Evolutionary conservation across 2,888 invertebrate species (phyloP).

Genomic region (Latrodectus hesperus): DNA sequence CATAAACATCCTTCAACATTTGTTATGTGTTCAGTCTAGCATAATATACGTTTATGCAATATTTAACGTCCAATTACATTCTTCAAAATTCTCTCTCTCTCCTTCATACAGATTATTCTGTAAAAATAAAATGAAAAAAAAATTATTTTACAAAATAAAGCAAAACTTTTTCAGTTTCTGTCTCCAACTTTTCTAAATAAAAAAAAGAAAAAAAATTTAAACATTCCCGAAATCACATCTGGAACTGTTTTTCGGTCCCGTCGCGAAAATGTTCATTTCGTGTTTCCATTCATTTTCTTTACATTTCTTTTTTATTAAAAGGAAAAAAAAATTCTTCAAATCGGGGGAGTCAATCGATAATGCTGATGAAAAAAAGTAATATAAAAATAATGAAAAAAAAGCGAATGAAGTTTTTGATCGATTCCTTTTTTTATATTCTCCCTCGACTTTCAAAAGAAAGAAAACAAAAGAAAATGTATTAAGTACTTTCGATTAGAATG

Average conservation of each 20-base stretch:
- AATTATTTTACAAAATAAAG: neutral
- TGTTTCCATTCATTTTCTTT: neutral
- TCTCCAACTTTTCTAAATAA: too few species aligned
- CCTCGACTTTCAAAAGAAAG: conserved; percentile 1
- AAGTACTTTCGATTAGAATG: conserved; percentile 59
- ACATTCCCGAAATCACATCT: conserved; percentile 17
- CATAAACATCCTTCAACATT: neutral
- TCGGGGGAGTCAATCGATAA: conserved; percentile 7
- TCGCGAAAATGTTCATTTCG: neutral
- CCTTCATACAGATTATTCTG: neutral
- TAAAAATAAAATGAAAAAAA: neutral
- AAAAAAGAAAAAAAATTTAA: too few species aligned
- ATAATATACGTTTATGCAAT: neutral
- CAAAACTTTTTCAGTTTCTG: neutral
- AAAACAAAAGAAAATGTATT: conserved; percentile 24
- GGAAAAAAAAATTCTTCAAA: conserved; percentile 15
- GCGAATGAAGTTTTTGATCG: conserved; percentile 9
- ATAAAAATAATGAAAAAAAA: neutral
- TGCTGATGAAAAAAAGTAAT: conserved; percentile 31
- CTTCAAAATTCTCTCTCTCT: neutral
- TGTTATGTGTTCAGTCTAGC: neutral
- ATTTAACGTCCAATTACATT: conserved; percentile 1
- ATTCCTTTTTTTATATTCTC: neutral
- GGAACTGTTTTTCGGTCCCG: neutral
- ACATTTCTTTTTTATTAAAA: neutral